Conservation (phyloP, 2,797 vertebrate genomes). For the Oreochromis grahami region DNA sequence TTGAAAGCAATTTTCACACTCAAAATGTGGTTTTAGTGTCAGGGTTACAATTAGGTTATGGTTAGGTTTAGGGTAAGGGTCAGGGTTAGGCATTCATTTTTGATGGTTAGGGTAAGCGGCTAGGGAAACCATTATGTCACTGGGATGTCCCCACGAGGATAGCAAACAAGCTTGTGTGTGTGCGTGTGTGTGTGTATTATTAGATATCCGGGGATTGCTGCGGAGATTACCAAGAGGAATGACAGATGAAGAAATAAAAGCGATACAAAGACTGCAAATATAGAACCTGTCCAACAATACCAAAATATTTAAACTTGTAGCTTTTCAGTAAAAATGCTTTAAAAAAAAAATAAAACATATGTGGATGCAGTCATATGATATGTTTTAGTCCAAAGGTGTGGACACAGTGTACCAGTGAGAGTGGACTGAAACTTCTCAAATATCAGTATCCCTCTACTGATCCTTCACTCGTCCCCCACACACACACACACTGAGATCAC, state of each 20-base stretch:
- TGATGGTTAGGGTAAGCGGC: too few species aligned
- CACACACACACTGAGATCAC: background rate
- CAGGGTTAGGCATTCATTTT: too few species aligned
- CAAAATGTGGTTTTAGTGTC: too few species aligned
- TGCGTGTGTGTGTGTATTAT: slow-evolving; percentile 13
- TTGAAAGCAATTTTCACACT: too few species aligned
- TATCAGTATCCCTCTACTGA: slow-evolving; percentile 17
- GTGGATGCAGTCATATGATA: background rate
- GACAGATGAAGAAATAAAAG: background rate
- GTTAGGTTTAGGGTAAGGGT: too few species aligned
- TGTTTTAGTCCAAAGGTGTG: background rate
- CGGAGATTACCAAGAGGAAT: slow-evolving; percentile 23
- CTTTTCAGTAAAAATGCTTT: background rate
- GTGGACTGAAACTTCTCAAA: slow-evolving; percentile 4
- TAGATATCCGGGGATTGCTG: slow-evolving; percentile 21
- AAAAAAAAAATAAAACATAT: background rate
- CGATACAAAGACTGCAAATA: background rate
- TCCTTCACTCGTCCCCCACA: background rate
- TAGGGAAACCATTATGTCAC: too few species aligned
- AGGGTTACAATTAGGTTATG: too few species aligned
- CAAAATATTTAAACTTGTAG: background rate
- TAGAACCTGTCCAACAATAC: background rate
- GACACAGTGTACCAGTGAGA: background rate
- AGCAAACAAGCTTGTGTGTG: too few species aligned
- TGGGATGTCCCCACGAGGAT: too few species aligned